Evolutionary conservation across 1,140 invertebrate genomes (phyloP), one percentile per base, ranked within the genome.

Genomic region (Andrena cerasifolii): DNA sequence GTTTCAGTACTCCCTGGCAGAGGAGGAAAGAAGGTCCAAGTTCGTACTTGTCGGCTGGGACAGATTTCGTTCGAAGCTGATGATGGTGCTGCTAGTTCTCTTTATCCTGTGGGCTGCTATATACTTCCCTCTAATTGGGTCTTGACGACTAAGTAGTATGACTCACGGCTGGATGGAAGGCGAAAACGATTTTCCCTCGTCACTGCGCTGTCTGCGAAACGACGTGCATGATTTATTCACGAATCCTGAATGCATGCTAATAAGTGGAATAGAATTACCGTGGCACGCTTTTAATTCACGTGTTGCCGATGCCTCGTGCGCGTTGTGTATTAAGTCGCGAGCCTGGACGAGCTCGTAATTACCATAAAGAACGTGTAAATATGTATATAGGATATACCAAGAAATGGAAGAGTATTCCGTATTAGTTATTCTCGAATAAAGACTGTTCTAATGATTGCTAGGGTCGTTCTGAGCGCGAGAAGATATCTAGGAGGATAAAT

Each of bases 11-110:
- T 43, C 72, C 18, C 36, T 45, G 51, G 28, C 36, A 5, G 82
- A 86, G 31, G 83, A 83, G 24, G 71, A 75, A n/a, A 78, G 36
- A 26, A 66, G 79, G 56, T 66, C 75, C 4, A 86, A 80, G 16
- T 70, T 81, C 16, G 80, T 90, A 1, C 36, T 93, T 14, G 70
- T 93, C 36, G 90, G 89, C 47, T 93, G 92, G 92, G 92, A 93
- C 66, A 86, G 40, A 28, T 89, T 90, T 31, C 89, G 90, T 62
- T 87, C 91, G 10, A 91, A 79, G n/a, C 82, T 85, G 6, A 88
- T 93, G 81, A n/a, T 90, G 2, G 45, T 79, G 1, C 78, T 93
- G 47, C 40, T 90, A 18, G 36, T 87, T 2, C 85, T 91, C 3
- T 86, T 93, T 40, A 16, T 93, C 4, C 45, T 92, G 14, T 93